Base-by-base conservation (phyloP, 2,113 vertebrate species). In the Poicephalus meyeri region DNA sequence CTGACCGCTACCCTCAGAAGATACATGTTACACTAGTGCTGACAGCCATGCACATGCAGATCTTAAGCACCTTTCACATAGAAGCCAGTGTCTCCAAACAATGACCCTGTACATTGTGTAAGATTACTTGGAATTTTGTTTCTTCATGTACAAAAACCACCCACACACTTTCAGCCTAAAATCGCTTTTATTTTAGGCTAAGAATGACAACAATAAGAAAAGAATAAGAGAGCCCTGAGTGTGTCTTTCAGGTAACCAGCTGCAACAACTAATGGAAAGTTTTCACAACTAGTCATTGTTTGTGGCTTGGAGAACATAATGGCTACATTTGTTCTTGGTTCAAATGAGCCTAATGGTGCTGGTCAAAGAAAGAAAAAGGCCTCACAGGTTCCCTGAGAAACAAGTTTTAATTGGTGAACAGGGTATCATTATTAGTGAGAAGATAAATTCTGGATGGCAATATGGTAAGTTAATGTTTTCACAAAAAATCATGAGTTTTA, bases 11-110 rank as follows among this genome's bases (percentile, higher is more conserved):
- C 56, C 55, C 73, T 55, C 3, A 0, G 35, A 39, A n/a, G 8
- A 4, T 39, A 24, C 26, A 2, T 6, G 15, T 9, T 8, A 41
- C 55, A 11, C 5, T 7, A 15, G 4, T 4, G 1, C 35, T 10
- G 33, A 58, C 33, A 49, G 61, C 46, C 17, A 8, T 42, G 23
- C 25, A n/a, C 4, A 1, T 7, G 0, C 35, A 29, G 60, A 26
- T 39, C 37, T 26, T 9, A n/a, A 24, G 19, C 10, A 15, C 47
- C 21, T 80, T 16, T 76, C 6, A 33, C 12, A n/a, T 71, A 76
- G 76, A 94, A 95, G 10, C 17, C 29, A 28, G 28, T 65, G 33
- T 69, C 41, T 80, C 16, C 60, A 76, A 86, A 26, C 4, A 70
- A 52, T 70, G 21, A 41, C 17, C 4, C 37, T 58, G 35, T 18